A percentile compares a stretch with the other conserved stretches of the same genome.
phyloP scores from a whole-genome alignment of 2,888 invertebrate genomes.

The Cephonodes hylas region DNA sequence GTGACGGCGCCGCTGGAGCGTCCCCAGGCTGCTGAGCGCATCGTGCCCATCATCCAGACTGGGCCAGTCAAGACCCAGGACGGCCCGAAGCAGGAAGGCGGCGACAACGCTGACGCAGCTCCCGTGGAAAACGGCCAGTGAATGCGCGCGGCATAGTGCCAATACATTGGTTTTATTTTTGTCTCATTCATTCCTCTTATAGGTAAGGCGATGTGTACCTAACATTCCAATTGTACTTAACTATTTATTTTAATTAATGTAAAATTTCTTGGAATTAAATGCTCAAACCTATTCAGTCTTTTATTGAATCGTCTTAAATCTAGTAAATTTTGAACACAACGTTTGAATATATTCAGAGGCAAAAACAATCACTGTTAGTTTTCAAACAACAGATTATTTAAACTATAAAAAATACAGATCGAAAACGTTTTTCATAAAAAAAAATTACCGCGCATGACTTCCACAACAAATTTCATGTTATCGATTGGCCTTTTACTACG shows the following conservation, averaged over 20 bases:
- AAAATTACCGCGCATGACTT: too few relatives aligned
- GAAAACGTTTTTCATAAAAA: too few relatives aligned
- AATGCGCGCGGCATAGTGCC: conserved; percentile 17
- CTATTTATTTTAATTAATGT: neutral
- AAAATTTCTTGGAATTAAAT: neutral
- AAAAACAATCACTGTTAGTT: too few relatives aligned
- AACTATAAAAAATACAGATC: too few relatives aligned
- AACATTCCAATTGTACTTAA: neutral
- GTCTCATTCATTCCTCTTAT: neutral
- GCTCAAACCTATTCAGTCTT: neutral
- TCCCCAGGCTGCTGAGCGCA: conserved; percentile 48
- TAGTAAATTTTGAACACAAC: too few relatives aligned
- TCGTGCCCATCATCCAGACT: conserved; percentile 77
- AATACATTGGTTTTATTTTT: conserved; percentile 15
- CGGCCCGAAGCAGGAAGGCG: conserved; percentile 19
- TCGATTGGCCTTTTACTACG: too few relatives aligned
- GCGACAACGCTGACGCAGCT: conserved; percentile 19
- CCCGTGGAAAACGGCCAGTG: conserved; percentile 32
- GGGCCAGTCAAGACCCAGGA: conserved; percentile 60
- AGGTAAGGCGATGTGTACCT: neutral
- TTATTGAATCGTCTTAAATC: too few relatives aligned
- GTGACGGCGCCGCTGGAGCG: conserved; percentile 77
- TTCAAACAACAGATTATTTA: too few relatives aligned
- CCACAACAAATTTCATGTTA: too few relatives aligned
- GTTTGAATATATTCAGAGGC: too few relatives aligned